Conservation (phyloP, 2,113 vertebrate genomes). For the Vicugna pacos region DNA sequence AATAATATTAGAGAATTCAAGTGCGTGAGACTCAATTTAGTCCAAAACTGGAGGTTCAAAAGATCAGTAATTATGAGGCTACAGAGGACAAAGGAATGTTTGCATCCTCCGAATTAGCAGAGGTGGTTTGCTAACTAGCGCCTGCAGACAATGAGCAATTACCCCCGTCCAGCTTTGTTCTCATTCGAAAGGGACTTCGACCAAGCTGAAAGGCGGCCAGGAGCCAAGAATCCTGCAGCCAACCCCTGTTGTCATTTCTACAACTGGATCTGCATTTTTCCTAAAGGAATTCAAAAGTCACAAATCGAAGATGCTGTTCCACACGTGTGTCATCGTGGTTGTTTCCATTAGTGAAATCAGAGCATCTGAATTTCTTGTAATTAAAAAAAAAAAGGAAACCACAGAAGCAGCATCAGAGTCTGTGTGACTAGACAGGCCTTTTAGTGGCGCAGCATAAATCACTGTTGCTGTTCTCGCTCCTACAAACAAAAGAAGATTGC, state of each 20-base stretch:
- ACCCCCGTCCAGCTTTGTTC: slow-evolving; percentile 49
- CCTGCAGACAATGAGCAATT: neutral
- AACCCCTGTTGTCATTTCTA: neutral
- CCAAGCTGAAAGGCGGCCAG: slow-evolving; percentile 25
- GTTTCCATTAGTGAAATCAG: neutral
- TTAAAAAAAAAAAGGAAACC: neutral
- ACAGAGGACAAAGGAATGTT: slow-evolving; percentile 49
- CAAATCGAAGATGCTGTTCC: neutral
- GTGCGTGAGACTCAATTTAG: slow-evolving; percentile 61
- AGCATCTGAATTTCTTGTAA: neutral
- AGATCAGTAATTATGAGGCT: slow-evolving; percentile 54
- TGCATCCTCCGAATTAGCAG: slow-evolving; percentile 8
- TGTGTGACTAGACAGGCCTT: neutral
- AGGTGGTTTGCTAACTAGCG: slow-evolving; percentile 52
- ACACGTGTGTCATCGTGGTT: neutral
- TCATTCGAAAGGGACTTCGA: slow-evolving; percentile 56
- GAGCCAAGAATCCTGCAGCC: neutral
- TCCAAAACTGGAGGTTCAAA: slow-evolving; percentile 66
- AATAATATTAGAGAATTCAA: slow-evolving; percentile 52
- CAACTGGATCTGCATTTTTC: neutral
- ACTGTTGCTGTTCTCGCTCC: neutral
- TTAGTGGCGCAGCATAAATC: neutral
- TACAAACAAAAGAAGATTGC: neutral
- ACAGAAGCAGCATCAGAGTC: neutral
- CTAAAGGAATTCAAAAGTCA: slow-evolving; percentile 6